Evolutionary conservation across 2,113 vertebrate genomes (phyloP).

Genomic region (Actenoides hombroni): DNA sequence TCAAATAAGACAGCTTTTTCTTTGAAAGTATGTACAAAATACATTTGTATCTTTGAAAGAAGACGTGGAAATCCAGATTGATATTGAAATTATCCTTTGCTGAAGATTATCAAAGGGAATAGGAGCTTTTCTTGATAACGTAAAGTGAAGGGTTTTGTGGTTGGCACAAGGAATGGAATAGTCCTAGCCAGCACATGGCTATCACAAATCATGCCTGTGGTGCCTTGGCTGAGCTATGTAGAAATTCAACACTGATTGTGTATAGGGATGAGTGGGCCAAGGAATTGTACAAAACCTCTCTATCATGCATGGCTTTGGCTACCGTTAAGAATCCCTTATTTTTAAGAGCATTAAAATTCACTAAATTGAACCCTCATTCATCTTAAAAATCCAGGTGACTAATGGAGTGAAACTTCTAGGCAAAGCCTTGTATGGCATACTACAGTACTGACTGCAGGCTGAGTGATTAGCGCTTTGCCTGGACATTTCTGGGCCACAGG

Average conservation of each 20-base stretch:
- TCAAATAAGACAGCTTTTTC: neutral
- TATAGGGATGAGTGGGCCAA: neutral
- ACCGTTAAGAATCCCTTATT: neutral
- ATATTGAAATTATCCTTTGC: neutral
- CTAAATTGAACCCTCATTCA: neutral
- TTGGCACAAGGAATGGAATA: neutral
- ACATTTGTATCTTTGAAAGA: neutral
- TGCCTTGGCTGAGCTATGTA: neutral
- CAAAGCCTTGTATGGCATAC: neutral
- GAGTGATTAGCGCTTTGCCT: neutral
- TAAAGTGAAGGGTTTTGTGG: neutral
- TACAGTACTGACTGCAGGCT: fast-evolving
- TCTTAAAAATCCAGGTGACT: neutral
- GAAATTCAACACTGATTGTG: neutral
- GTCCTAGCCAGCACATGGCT: neutral
- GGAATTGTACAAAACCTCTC: neutral
- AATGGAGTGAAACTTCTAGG: neutral
- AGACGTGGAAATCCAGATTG: neutral
- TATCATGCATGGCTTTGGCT: neutral
- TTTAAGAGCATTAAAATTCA: neutral
- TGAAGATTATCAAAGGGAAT: neutral
- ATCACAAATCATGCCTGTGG: neutral
- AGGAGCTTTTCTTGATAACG: neutral
- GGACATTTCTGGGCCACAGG: neutral
- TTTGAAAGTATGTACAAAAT: neutral